These are phyloP conservation scores for Chloebia gouldiae DNA, from an alignment of 2,113 vertebrate species.

Conservation along the genomic window DNA sequence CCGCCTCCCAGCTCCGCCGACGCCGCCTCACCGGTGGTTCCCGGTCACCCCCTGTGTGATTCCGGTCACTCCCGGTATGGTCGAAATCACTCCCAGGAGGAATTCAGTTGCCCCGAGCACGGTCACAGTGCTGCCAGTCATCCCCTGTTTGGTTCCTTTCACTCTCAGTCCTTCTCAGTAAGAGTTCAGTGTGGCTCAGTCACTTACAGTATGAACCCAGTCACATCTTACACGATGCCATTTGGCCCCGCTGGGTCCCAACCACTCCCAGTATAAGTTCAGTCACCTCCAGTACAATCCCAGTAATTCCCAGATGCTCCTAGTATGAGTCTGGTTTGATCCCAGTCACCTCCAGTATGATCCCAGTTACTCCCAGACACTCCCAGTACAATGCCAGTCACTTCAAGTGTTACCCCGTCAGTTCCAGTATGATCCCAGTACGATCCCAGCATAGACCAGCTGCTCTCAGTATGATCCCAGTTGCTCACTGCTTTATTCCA, in stretches of 20 bases:
- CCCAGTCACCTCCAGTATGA: not conserved
- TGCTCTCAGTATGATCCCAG: not conserved
- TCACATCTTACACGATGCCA: not conserved
- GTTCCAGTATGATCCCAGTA: not conserved
- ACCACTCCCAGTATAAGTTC: not conserved
- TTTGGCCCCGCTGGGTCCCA: not conserved
- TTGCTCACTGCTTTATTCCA: not conserved
- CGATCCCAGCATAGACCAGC: not conserved
- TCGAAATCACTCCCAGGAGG: not conserved
- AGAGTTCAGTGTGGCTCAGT: not conserved
- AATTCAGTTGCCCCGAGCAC: not conserved
- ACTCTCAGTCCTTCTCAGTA: not conserved
- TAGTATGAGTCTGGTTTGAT: too few relatives aligned
- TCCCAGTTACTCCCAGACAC: not conserved
- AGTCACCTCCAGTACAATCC: not conserved
- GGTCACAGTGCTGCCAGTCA: not conserved
- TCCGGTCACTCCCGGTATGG: not conserved
- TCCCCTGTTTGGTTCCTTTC: not conserved
- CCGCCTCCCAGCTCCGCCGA: not conserved
- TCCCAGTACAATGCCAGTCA: not conserved
- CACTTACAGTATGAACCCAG: not conserved
- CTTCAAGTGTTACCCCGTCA: not conserved
- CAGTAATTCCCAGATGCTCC: too few relatives aligned
- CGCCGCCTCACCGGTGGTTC: too few relatives aligned
- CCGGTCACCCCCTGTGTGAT: too few relatives aligned